A percentile compares a stretch with the other conserved stretches of the same genome.
Conservation (phyloP, 2,888 invertebrate genomes). For the Clostera curtula region DNA sequence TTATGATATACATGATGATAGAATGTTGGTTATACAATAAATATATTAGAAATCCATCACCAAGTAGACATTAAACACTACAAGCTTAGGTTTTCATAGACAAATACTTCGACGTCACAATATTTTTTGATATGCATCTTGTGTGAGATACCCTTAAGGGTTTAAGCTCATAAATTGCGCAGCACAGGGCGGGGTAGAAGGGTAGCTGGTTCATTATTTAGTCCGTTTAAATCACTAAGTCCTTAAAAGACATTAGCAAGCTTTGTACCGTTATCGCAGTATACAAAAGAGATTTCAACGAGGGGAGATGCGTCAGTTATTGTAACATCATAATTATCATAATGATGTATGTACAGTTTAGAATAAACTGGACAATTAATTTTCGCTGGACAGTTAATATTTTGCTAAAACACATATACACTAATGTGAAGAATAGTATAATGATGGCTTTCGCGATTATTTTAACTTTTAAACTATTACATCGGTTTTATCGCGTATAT, state of each 20-base stretch:
- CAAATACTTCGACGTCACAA: neutral
- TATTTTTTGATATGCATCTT: neutral
- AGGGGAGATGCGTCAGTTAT: slow-evolving; percentile 50
- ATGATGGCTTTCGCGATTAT: too few relatives aligned
- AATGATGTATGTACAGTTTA: slow-evolving; percentile 3
- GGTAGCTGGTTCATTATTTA: slow-evolving; percentile 71
- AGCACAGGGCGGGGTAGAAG: slow-evolving; percentile 36
- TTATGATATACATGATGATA: too few relatives aligned
- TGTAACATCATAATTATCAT: slow-evolving; percentile 37
- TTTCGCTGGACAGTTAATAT: too few relatives aligned
- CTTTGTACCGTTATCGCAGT: slow-evolving; percentile 69
- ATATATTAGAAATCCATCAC: too few relatives aligned
- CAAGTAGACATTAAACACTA: too few relatives aligned
- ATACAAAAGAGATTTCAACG: slow-evolving; percentile 70
- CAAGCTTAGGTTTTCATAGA: too few relatives aligned
- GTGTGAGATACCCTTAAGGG: slow-evolving; percentile 29
- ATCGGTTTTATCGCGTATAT: too few relatives aligned
- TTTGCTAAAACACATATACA: too few relatives aligned
- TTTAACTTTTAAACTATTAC: too few relatives aligned
- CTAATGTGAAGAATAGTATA: too few relatives aligned
- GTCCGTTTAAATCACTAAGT: slow-evolving; percentile 76
- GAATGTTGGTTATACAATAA: too few relatives aligned
- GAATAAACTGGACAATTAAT: too few relatives aligned
- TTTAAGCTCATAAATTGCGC: slow-evolving; percentile 59
- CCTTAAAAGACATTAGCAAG: slow-evolving; percentile 73